phyloP scores from a whole-genome alignment of 1,140 invertebrate species.

The Drosophila rufa region DNA sequence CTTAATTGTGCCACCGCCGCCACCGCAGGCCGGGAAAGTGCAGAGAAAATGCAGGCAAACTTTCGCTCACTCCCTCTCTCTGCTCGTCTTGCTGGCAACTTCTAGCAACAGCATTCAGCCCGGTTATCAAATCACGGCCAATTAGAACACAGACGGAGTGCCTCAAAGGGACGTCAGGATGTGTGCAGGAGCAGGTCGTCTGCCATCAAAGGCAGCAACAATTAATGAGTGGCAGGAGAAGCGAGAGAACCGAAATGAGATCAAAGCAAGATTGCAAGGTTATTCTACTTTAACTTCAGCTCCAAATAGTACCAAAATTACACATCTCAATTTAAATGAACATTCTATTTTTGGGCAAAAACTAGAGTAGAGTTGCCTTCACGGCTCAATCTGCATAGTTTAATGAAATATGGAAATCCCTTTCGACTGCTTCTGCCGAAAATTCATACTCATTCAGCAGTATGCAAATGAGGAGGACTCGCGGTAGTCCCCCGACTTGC shows the following conservation, averaged over 20 bases:
- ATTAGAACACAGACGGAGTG: conserved; percentile 29
- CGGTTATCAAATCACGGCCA: conserved; percentile 39
- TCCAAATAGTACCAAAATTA: background rate
- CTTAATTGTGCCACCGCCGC: conserved; percentile 27
- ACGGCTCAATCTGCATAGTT: conserved; percentile 10
- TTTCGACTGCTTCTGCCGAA: conserved; percentile 15
- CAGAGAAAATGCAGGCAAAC: conserved; percentile 9
- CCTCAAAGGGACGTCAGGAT: conserved; percentile 16
- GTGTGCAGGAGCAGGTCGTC: background rate
- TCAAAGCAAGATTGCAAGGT: too few species aligned
- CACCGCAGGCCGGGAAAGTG: conserved; percentile 13
- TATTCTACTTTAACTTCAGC: background rate
- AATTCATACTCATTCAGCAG: conserved; percentile 36
- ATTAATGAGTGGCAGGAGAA: background rate
- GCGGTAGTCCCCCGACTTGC: background rate
- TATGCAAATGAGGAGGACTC: conserved; percentile 53
- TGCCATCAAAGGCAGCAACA: conserved; percentile 1
- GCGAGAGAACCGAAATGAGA: background rate
- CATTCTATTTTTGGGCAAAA: background rate
- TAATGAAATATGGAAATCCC: conserved; percentile 32
- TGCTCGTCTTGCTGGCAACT: too few species aligned
- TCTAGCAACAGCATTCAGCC: background rate
- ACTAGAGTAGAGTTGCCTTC: background rate
- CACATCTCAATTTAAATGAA: background rate
- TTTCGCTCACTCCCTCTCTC: background rate